Conservation (phyloP, 2,888 invertebrate genomes). For the Nycteola revayana region DNA sequence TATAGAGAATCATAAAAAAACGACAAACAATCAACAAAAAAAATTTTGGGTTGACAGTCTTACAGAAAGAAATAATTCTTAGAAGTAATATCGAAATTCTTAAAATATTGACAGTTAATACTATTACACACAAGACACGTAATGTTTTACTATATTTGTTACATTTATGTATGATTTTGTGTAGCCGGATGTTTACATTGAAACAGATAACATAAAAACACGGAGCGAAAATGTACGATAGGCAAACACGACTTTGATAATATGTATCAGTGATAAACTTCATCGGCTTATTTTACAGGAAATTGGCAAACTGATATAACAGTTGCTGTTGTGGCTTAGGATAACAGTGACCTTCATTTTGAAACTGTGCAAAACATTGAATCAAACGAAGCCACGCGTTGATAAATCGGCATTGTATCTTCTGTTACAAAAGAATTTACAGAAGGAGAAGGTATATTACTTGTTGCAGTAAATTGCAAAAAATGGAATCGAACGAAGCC, state of each 20-base stretch:
- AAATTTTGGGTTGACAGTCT: too few species aligned
- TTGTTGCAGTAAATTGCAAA: background rate
- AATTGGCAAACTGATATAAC: conserved; percentile 1
- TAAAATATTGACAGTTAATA: too few species aligned
- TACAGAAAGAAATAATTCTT: too few species aligned
- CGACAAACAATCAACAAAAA: too few species aligned
- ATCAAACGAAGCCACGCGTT: too few species aligned
- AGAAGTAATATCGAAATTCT: too few species aligned
- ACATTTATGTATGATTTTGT: conserved; percentile 32
- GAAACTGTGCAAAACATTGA: background rate
- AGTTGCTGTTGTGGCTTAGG: conserved; percentile 4
- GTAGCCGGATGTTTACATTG: conserved; percentile 46
- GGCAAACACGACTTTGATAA: conserved; percentile 6
- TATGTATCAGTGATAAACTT: conserved; percentile 2
- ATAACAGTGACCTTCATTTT: background rate
- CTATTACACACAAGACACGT: too few species aligned
- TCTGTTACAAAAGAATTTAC: background rate
- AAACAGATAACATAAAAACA: background rate
- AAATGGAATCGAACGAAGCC: background rate
- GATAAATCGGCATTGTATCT: too few species aligned
- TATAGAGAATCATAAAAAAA: too few species aligned
- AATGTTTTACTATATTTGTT: too few species aligned
- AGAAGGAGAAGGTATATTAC: background rate
- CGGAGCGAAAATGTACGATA: conserved; percentile 12
- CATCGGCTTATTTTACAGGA: conserved; percentile 1